phyloP scores from a whole-genome alignment of 2,797 vertebrate genomes.

The Strix occidentalis region DNA sequence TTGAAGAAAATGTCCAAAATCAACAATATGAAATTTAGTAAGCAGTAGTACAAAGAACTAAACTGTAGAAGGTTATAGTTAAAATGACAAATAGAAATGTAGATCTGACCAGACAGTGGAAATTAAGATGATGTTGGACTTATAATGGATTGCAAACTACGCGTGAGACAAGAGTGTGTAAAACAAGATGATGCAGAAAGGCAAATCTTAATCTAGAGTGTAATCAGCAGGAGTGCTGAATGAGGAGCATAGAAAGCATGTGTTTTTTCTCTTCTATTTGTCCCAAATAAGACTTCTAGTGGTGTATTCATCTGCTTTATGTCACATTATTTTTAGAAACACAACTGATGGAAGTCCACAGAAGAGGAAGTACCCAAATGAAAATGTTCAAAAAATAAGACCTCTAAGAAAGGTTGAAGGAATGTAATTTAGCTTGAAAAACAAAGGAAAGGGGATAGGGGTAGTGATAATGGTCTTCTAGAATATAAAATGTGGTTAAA shows the following conservation, averaged over 20 bases:
- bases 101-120: background rate
- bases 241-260: background rate
- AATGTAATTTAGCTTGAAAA: background rate
- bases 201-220: background rate
- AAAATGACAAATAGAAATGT: background rate
- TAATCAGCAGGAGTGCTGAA: background rate
- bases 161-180: background rate
- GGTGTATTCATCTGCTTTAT: background rate
- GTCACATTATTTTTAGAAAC: background rate
- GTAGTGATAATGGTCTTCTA: background rate
- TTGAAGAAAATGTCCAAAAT: background rate
- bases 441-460: rapidly evolving
- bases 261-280: background rate
- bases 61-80: background rate
- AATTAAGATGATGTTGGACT: background rate
- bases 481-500: background rate
- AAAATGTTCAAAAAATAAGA: background rate
- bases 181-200: background rate
- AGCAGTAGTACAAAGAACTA: background rate
- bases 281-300: background rate
- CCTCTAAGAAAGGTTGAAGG: background rate
- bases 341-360: background rate
- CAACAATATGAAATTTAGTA: background rate
- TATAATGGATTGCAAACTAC: background rate
- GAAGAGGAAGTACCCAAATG: background rate